These are phyloP conservation scores for Mus spretus DNA, from an alignment of 2,797 vertebrate species.

Conservation along the genomic window DNA sequence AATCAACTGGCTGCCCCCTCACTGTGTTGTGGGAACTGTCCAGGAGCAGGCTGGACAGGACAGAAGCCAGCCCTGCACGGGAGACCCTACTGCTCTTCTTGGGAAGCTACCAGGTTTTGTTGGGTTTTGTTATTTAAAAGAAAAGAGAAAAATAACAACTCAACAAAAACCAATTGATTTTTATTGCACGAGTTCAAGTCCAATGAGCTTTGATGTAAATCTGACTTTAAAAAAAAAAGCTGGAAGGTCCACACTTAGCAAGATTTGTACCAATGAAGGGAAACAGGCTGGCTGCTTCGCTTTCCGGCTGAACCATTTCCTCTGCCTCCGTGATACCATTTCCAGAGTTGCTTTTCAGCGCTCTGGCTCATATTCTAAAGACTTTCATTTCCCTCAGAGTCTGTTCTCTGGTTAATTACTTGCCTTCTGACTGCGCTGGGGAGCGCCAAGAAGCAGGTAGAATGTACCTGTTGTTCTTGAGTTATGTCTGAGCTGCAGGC, in stretches of 20 bases:
- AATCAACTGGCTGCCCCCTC: not conserved
- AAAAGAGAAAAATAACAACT: not conserved
- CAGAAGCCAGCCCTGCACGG: not conserved
- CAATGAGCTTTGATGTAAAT: conserved; percentile 8
- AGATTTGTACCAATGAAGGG: not conserved
- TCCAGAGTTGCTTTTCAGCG: conserved; percentile 63
- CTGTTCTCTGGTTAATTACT: conserved; percentile 59
- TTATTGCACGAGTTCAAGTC: conserved; percentile 35
- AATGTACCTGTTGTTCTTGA: conserved; percentile 76
- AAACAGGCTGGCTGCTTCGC: not conserved
- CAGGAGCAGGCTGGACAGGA: not conserved
- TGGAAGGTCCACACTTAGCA: not conserved
- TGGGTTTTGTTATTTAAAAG: conserved; percentile 30
- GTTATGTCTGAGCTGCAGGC: conserved; percentile 61
- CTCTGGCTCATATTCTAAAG: conserved; percentile 66
- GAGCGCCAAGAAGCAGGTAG: conserved; percentile 60
- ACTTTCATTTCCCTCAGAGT: conserved; percentile 68
- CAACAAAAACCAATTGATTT: not conserved
- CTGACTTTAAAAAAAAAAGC: not conserved
- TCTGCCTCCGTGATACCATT: conserved; percentile 39
- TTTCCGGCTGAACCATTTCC: conserved; percentile 70
- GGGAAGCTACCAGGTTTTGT: not conserved
- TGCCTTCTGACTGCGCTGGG: conserved; percentile 52
- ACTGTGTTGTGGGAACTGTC: not conserved
- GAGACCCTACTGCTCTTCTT: not conserved